A percentile compares a stretch with the other conserved stretches of the same genome.
These are phyloP conservation scores for Lamproptera curius DNA, from an alignment of 2,888 invertebrate species.

Conservation along the genomic window DNA sequence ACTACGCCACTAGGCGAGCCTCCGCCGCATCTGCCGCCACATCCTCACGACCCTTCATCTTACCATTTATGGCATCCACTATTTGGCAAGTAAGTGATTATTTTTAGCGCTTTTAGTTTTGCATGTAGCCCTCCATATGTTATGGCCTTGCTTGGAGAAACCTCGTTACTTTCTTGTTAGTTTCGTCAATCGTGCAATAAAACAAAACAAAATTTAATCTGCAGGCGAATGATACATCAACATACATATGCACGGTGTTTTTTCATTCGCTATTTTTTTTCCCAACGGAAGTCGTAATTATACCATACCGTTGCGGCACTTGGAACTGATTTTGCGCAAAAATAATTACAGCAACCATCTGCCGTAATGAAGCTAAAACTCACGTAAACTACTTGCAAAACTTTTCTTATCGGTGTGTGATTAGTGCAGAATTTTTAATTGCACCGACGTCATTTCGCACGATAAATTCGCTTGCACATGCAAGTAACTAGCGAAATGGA, in stretches of 20 bases:
- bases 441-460: constrained; percentile 1
- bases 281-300: background rate
- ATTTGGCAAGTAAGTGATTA: constrained; percentile 87
- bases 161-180: too few relatives aligned
- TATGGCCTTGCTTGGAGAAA: too few relatives aligned
- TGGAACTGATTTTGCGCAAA: background rate
- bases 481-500: background rate
- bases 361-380: constrained; percentile 9
- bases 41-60: constrained; percentile 74
- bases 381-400: constrained; percentile 9
- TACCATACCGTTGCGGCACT: background rate
- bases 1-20: constrained; percentile 79
- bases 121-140: too few relatives aligned
- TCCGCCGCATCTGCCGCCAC: constrained; percentile 47
- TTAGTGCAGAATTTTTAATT: constrained; percentile 17
- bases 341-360: constrained; percentile 3
- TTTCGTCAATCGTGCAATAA: constrained; percentile 41
- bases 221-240: too few relatives aligned
- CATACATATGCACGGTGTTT: background rate
- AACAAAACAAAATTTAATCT: constrained; percentile 26
- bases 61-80: constrained; percentile 90
- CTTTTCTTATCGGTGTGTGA: constrained; percentile 14
- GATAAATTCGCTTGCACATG: constrained; percentile 4
- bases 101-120: constrained; percentile 21
- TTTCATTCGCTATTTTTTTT: background rate